Evolutionary conservation across 92 coral and sea anemone species (phyloP).

Genomic region (Siderastrea radians): DNA sequence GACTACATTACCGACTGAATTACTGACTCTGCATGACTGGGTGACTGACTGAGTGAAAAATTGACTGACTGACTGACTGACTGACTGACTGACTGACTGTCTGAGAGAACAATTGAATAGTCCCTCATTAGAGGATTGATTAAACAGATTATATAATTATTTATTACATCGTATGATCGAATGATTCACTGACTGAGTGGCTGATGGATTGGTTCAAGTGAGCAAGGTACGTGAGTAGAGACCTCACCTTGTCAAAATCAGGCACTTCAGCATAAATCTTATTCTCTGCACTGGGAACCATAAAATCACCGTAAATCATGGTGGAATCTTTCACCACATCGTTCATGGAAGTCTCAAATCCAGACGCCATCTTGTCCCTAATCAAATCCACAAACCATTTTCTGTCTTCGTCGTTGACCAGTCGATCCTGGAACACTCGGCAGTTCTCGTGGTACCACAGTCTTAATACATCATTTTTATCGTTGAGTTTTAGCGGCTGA

Average conservation of each 20-base stretch:
- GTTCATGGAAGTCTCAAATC: conserved; percentile 80
- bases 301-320: conserved; percentile 97
- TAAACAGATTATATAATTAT: too few species aligned
- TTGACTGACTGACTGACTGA: neutral
- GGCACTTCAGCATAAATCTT: conserved; percentile 87
- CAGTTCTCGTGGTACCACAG: conserved; percentile 99
- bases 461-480: conserved; percentile 84
- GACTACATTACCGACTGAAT: neutral
- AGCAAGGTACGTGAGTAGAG: neutral
- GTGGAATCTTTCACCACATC: conserved; percentile 92
- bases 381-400: conserved; percentile 92
- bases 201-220: neutral
- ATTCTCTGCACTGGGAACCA: conserved; percentile 94
- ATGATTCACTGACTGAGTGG: neutral
- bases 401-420: conserved; percentile 96
- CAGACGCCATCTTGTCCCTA: conserved; percentile 90
- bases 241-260: conserved; percentile 87
- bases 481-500: conserved; percentile 81
- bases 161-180: too few species aligned
- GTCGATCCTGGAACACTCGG: conserved; percentile 97
- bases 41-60: too few species aligned
- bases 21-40: neutral
- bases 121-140: too few species aligned
- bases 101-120: neutral
- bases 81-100: neutral